phyloP scores from a whole-genome alignment of 2,888 invertebrate genomes.

The Acleris cristana region DNA sequence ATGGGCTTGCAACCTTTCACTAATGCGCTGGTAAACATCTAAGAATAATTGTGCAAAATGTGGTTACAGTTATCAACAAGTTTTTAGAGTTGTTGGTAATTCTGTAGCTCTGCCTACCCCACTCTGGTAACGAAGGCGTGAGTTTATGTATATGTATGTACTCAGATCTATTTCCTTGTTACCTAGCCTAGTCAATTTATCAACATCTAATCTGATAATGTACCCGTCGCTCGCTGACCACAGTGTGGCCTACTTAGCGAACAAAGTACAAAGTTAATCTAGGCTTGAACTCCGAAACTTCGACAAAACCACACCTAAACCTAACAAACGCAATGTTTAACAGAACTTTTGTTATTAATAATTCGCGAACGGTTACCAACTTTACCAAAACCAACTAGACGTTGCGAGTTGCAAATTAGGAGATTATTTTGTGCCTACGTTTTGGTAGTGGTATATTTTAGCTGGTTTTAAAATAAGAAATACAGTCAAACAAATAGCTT shows the following conservation, averaged over 20 bases:
- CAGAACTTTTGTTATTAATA: conserved; percentile 33
- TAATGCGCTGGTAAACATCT: too few relatives aligned
- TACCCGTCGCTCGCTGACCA: conserved; percentile 20
- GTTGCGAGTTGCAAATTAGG: not conserved
- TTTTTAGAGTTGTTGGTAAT: too few relatives aligned
- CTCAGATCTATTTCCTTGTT: too few relatives aligned
- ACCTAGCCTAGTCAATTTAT: not conserved
- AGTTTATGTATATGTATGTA: too few relatives aligned
- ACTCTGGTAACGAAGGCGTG: too few relatives aligned
- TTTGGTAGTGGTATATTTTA: not conserved
- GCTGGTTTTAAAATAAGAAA: too few relatives aligned
- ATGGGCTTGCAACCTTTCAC: too few relatives aligned
- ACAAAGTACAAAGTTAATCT: conserved; percentile 30
- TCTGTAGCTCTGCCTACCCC: too few relatives aligned
- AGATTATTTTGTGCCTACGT: not conserved
- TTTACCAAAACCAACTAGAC: not conserved
- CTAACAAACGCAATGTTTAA: conserved; percentile 31
- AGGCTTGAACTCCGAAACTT: conserved; percentile 25
- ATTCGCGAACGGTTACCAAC: conserved; percentile 6
- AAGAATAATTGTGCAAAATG: too few relatives aligned
- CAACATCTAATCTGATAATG: not conserved
- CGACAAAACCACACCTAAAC: conserved; percentile 27
- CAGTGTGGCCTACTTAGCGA: conserved; percentile 28
- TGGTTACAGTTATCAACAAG: too few relatives aligned
- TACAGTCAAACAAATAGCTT: too few relatives aligned